These are phyloP conservation scores for Charadrius vociferus DNA, from an alignment of 2,113 vertebrate genomes.

Conservation along the genomic window DNA sequence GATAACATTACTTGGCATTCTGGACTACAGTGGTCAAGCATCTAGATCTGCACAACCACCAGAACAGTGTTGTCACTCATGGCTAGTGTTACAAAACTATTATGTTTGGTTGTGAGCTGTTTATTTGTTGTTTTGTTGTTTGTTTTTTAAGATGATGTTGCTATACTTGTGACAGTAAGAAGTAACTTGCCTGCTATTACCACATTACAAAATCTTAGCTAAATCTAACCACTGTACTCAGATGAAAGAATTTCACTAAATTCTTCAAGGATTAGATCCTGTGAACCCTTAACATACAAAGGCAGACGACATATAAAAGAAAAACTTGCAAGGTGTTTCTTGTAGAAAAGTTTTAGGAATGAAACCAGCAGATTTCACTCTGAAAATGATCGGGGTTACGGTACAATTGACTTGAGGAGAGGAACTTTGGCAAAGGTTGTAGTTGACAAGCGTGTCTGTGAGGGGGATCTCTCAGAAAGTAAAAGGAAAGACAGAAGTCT, in stretches of 20 bases:
- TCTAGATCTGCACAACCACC: not conserved
- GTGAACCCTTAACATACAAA: not conserved
- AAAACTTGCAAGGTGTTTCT: not conserved
- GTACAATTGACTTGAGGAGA: not conserved
- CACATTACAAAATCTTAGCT: not conserved
- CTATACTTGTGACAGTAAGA: not conserved
- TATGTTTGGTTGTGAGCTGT: not conserved
- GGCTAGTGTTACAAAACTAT: not conserved
- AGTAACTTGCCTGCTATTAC: not conserved
- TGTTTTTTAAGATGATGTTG: not conserved
- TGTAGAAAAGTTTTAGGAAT: not conserved
- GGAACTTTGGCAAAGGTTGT: not conserved
- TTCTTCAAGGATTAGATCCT: not conserved
- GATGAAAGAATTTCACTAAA: not conserved
- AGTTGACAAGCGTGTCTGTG: not conserved
- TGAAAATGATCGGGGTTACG: not conserved
- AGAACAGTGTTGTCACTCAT: not conserved
- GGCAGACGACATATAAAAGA: not conserved
- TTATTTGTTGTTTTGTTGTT: not conserved
- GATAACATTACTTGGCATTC: not conserved
- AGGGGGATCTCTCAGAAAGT: not conserved
- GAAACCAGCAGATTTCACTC: not conserved
- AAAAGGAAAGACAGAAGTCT: not conserved
- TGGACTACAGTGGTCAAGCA: not conserved
- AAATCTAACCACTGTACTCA: not conserved